phyloP scores from a whole-genome alignment of 1,140 invertebrate species.

The Heliconius nattereri region DNA sequence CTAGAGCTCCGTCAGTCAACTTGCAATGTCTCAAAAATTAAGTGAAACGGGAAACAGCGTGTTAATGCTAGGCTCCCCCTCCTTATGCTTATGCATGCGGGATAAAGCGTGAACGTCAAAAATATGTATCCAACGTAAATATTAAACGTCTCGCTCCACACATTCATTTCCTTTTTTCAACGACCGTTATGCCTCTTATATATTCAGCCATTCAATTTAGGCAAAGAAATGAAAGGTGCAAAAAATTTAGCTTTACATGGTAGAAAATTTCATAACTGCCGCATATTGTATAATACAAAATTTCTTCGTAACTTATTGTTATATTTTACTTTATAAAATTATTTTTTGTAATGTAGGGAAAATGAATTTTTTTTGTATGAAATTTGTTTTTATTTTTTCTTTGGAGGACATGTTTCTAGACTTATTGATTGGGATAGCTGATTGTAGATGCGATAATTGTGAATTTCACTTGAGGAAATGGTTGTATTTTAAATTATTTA shows the following conservation, averaged over 20 bases:
- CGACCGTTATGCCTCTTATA: slow-evolving; percentile 35
- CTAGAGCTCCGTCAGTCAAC: no score
- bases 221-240: slow-evolving; percentile 36
- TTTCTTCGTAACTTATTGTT: slow-evolving; percentile 1
- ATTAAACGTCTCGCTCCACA: neutral
- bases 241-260: slow-evolving; percentile 28
- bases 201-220: slow-evolving; percentile 40
- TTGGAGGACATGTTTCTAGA: neutral
- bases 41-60: no score
- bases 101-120: no score
- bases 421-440: no score
- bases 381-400: neutral
- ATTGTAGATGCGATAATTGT: no score
- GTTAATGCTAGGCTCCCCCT: no score
- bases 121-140: neutral
- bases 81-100: no score
- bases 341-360: neutral
- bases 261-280: slow-evolving; percentile 11
- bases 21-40: no score
- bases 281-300: slow-evolving; percentile 19
- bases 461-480: no score
- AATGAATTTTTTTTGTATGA: neutral
- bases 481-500: no score
- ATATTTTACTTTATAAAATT: slow-evolving; percentile 6
- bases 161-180: slow-evolving; percentile 1